Evolutionary conservation across 2,888 invertebrate genomes (phyloP).

Genomic region (Ophioninae sp.): DNA sequence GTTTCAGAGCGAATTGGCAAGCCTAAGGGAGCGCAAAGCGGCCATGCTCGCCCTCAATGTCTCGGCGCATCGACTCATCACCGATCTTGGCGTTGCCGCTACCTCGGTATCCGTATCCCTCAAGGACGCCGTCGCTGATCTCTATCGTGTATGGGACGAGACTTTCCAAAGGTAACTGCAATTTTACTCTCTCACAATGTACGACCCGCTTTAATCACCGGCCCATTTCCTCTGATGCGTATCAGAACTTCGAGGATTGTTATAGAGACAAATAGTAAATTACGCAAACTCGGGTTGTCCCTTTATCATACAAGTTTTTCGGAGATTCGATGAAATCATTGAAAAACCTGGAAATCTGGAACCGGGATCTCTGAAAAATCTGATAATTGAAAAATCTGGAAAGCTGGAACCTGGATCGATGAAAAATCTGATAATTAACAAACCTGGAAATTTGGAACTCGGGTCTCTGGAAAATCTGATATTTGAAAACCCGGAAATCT

Average conservation of each 20-base stretch:
- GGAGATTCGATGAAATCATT: too few relatives aligned
- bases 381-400: too few relatives aligned
- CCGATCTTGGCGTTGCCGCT: slow-evolving; percentile 83
- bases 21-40: slow-evolving; percentile 83
- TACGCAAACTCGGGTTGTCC: neutral
- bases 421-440: too few relatives aligned
- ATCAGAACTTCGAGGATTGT: neutral
- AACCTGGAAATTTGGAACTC: too few relatives aligned
- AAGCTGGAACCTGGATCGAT: too few relatives aligned
- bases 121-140: slow-evolving; percentile 85
- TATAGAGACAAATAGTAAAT: neutral
- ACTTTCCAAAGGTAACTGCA: slow-evolving; percentile 85
- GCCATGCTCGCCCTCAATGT: slow-evolving; percentile 84
- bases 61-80: slow-evolving; percentile 83
- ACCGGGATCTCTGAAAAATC: too few relatives aligned
- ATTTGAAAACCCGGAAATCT: too few relatives aligned
- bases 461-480: too few relatives aligned
- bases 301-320: too few relatives aligned
- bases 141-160: slow-evolving; percentile 88
- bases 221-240: neutral
- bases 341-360: too few relatives aligned
- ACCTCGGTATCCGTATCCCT: slow-evolving; percentile 81
- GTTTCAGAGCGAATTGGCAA: slow-evolving; percentile 85
- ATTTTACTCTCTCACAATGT: neutral
- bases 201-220: neutral